Percentiles rank a stretch among this genome's conserved stretches.
Conservation (phyloP, 2,888 invertebrate species). For the Platypus cylindrus region DNA sequence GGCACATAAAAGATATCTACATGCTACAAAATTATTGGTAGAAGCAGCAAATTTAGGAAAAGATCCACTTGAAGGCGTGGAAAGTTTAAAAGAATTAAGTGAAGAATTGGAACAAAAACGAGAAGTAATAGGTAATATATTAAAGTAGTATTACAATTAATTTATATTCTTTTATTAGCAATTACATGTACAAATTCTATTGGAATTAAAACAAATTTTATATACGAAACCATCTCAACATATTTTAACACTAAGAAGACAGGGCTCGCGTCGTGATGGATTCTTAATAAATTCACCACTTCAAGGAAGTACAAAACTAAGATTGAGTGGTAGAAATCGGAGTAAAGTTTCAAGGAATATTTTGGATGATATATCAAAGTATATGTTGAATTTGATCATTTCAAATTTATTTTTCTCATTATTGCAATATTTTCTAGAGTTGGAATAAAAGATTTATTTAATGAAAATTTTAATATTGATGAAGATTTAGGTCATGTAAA, state of each 20-base stretch:
- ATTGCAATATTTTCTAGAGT: conserved; percentile 19
- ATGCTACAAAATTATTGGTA: conserved; percentile 70
- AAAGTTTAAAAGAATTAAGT: conserved; percentile 70
- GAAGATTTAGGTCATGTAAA: conserved; percentile 47
- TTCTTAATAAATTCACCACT: conserved; percentile 37
- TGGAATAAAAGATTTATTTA: conserved; percentile 22
- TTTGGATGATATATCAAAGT: conserved; percentile 32
- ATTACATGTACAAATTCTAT: conserved; percentile 53
- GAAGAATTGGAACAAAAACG: conserved; percentile 57
- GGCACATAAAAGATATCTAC: conserved; percentile 65
- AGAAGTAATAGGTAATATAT: conserved; percentile 34
- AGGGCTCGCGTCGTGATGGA: conserved; percentile 46
- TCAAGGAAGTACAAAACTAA: conserved; percentile 43
- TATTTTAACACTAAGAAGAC: conserved; percentile 40
- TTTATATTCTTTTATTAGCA: conserved; percentile 34
- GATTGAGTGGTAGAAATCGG: conserved; percentile 44
- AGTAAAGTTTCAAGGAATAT: conserved; percentile 42
- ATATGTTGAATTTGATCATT: not conserved
- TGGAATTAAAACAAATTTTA: conserved; percentile 59
- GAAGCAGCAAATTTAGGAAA: conserved; percentile 55
- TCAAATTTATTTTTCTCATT: too few species aligned
- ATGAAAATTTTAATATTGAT: conserved; percentile 36
- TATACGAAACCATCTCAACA: conserved; percentile 40
- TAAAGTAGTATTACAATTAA: conserved; percentile 1
- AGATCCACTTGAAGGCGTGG: conserved; percentile 66